phyloP scores from a whole-genome alignment of 2,113 vertebrate species.

The Chauna torquata region DNA sequence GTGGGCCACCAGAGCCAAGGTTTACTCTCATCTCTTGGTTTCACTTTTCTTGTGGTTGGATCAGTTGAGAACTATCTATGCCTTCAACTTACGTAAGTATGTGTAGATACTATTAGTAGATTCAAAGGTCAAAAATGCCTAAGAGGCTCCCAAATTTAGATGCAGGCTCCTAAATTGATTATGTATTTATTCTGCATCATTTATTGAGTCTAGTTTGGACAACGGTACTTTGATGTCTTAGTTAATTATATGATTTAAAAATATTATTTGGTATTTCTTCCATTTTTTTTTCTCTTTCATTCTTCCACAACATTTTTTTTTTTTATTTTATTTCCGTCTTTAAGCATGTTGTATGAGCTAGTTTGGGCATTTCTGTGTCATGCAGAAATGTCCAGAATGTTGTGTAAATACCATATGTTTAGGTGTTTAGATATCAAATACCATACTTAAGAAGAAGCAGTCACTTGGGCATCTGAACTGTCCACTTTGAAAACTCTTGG shows the following conservation, averaged over 20 bases:
- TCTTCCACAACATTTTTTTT: background rate
- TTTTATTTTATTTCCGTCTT: background rate
- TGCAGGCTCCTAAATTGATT: background rate
- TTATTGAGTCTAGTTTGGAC: background rate
- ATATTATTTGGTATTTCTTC: background rate
- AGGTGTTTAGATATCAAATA: background rate
- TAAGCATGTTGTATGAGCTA: background rate
- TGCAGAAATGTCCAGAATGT: background rate
- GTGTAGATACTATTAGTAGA: background rate
- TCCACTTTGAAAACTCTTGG: background rate
- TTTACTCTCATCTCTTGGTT: background rate
- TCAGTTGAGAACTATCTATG: background rate
- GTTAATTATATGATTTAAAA: background rate
- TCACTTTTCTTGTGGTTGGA: background rate
- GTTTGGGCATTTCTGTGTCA: background rate
- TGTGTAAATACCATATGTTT: background rate
- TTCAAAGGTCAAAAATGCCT: background rate
- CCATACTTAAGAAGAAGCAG: background rate
- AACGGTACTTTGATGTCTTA: background rate
- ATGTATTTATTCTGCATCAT: background rate
- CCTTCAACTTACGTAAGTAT: background rate
- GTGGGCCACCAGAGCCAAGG: background rate
- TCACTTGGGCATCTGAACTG: background rate
- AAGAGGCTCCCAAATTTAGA: background rate
- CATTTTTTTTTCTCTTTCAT: background rate